Evolutionary conservation across 2,888 invertebrate species (phyloP), one percentile per base, ranked within the genome.

Genomic region (Noctua janthe): DNA sequence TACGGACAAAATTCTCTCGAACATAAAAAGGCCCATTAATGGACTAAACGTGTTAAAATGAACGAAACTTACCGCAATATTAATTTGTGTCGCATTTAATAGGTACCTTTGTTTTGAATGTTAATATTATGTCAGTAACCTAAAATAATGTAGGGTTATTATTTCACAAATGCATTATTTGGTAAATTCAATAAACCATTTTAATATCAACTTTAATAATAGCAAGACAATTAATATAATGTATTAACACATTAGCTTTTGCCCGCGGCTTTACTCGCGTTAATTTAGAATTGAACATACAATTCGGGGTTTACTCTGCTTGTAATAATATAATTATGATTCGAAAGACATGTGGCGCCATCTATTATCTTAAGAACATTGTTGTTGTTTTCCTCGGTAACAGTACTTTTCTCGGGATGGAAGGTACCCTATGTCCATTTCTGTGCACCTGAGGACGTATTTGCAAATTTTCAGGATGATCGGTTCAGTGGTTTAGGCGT

Each of bases 21-120:
- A 74, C 62, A 79, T 80, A 88, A 89, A 89, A 86, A 85, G 69
- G 67, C 51, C 75, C 71, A 89, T 83, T 89, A 89, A 89, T 89
- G 90, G 87, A 83, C 81, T 86, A 86, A 83, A 76, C 77, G 81
- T 89, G 88, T 88, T 84, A 67, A 77, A 88, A 85, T 80, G 77
- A 72, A 56, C 74, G 74, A 75, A 80, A 86, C 77, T 80, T 80
- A 81, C 86, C 78, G 67, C 86, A 80, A 66, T 79, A 77, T 76
- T 81, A 75, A 78, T 73, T 62, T 67, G 39, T 73, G 35, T 49
- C 47, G 56, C 62, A 74, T 83, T 85, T 54, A 75, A 75, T 56
- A 75, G 47, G 35, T 7, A 78, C 29, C 62, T 75, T 69, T 75
- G 69, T 67, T 62, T 74, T 67, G 8, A 29, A 23, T 74, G 23